Evolutionary conservation across 1,140 invertebrate species (phyloP), one percentile per base, ranked within the genome.

Genomic region (Meloidogyne chitwoodi): DNA sequence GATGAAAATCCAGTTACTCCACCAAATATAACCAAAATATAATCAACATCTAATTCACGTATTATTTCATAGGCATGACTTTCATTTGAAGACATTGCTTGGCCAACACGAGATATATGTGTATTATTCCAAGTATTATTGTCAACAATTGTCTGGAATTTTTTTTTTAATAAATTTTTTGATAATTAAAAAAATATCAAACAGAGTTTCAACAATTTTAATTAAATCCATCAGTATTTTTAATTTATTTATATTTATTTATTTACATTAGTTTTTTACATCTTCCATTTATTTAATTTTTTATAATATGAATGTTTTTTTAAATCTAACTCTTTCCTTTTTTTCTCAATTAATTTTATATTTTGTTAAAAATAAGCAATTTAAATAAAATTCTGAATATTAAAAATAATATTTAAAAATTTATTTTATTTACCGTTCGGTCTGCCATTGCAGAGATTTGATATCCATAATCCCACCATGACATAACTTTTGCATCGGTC

Each of bases 91-190:
- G 95, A 94, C 96, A 99, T 98, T 0, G 96, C 96, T 89, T 99
- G 98, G 10, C 96, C 96, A 12, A 86, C 85, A 19, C 84, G 88
- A 12, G 96, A 95, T 86, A 99, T 99, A 88, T 99, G 96, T 82
- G 94, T 96, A 89, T 99, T 99, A 88, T 99, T 99, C 96, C 96
- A 99, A 0, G 96, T 99, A 81, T 91, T 91, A 89, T 99, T 99
- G 88, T 99, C 96, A 3, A 99, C 96, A 77, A 99, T 93, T 8
- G 74, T 74, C 74, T 75, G 38, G 4, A 66, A 66, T 24, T n/a
- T 56, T n/a, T 19, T 56, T 56, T n/a, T 19, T 48, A 31, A 31
- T n/a, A n/a, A n/a, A n/a, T n/a, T n/a, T n/a, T n/a, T n/a, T n/a
- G n/a, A n/a, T n/a, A n/a, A n/a, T n/a, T 31, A 2, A 31, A 31